A percentile compares a stretch with the other conserved stretches of the same genome.
These are phyloP conservation scores for Drosophila bunnanda DNA, from an alignment of 2,888 invertebrate species.

Conservation along the genomic window DNA sequence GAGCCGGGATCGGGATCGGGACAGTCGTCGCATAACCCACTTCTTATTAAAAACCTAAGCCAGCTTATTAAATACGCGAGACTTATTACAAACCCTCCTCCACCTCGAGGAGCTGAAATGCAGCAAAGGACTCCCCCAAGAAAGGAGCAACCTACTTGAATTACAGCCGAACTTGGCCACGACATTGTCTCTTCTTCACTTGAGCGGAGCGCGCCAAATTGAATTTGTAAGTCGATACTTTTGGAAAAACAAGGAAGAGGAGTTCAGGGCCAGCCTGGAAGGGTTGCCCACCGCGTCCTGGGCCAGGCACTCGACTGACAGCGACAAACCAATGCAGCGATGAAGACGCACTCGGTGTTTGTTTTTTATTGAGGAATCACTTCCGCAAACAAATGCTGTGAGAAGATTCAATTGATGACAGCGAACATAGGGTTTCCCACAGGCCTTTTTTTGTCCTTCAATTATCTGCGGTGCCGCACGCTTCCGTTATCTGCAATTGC, in stretches of 20 bases:
- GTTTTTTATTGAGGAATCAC: slow-evolving; percentile 73
- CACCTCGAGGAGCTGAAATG: slow-evolving; percentile 28
- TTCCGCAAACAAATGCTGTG: slow-evolving; percentile 67
- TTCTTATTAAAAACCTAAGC: slow-evolving; percentile 78
- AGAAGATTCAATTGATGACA: slow-evolving; percentile 37
- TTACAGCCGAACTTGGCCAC: slow-evolving; percentile 73
- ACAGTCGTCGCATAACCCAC: slow-evolving; percentile 53
- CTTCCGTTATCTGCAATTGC: slow-evolving; percentile 56
- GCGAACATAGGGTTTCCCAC: slow-evolving; percentile 42
- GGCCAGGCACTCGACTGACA: slow-evolving; percentile 22
- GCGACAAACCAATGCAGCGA: slow-evolving; percentile 62
- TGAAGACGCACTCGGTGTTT: slow-evolving; percentile 47
- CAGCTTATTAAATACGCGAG: slow-evolving; percentile 71
- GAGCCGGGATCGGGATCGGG: slow-evolving; percentile 39
- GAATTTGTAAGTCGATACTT: slow-evolving; percentile 81
- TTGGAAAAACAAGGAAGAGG: slow-evolving; percentile 29
- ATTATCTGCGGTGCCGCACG: slow-evolving; percentile 60
- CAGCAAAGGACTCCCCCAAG: slow-evolving; percentile 52
- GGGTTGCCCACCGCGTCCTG: slow-evolving; percentile 62
- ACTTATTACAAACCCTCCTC: slow-evolving; percentile 56
- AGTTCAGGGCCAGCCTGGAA: slow-evolving; percentile 26
- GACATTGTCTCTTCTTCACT: slow-evolving; percentile 72
- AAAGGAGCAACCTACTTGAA: slow-evolving; percentile 69
- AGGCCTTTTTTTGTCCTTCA: slow-evolving; percentile 35
- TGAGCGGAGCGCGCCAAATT: slow-evolving; percentile 83